Evolutionary conservation across 1,140 invertebrate genomes (phyloP).

Genomic region (Acromyrmex charruanus): DNA sequence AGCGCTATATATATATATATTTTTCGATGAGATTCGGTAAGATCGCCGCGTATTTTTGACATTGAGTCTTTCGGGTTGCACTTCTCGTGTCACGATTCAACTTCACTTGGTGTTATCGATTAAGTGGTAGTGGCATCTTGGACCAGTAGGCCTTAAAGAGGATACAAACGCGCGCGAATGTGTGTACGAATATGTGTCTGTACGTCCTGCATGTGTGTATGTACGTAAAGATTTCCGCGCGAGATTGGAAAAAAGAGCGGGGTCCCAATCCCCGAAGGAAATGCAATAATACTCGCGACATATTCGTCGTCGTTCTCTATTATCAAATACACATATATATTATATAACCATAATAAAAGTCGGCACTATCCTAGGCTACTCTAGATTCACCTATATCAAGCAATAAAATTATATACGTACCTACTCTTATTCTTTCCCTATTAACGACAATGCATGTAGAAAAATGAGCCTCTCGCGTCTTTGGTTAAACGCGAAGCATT

Average conservation of each 20-base stretch:
- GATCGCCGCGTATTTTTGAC: conserved; percentile 49
- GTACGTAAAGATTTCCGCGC: conserved; percentile 64
- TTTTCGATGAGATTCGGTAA: conserved; percentile 71
- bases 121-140: conserved; percentile 54
- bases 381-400: conserved; percentile 75
- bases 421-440: conserved; percentile 68
- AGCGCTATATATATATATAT: conserved; percentile 42
- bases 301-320: conserved; percentile 48
- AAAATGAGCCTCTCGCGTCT: conserved; percentile 85
- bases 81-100: conserved; percentile 52
- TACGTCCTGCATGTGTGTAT: background rate
- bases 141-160: conserved; percentile 58
- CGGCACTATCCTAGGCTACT: conserved; percentile 75
- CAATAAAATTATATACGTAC: conserved; percentile 74
- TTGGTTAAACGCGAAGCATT: conserved; percentile 85
- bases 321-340: conserved; percentile 56
- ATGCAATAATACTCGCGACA: conserved; percentile 63
- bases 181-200: background rate
- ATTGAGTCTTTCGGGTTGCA: conserved; percentile 41
- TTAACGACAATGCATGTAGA: conserved; percentile 85
- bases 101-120: conserved; percentile 64
- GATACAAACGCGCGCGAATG: conserved; percentile 37
- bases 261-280: conserved; percentile 58
- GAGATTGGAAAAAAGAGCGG: conserved; percentile 62
- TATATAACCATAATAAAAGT: conserved; percentile 57